A percentile compares a stretch with the other conserved stretches of the same genome.
phyloP scores from a whole-genome alignment of 2,797 vertebrate species.

The Crocidura indochinensis region DNA sequence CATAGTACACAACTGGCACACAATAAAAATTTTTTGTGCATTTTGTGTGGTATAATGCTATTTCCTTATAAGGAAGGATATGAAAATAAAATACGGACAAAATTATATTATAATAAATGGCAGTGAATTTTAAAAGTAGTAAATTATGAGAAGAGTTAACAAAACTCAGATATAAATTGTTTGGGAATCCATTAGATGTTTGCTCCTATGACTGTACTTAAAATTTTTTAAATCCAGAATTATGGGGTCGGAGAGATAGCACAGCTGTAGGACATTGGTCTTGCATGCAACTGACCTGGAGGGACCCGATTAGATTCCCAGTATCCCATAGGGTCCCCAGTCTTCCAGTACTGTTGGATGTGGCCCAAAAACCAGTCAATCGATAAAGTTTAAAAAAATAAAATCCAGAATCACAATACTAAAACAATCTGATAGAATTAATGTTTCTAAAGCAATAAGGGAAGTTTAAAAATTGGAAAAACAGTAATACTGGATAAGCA shows the following conservation, averaged over 20 bases:
- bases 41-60: constrained; percentile 34
- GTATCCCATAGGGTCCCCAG: too few species aligned
- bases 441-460: constrained; percentile 43
- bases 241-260: too few species aligned
- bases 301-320: too few species aligned
- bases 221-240: too few species aligned
- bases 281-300: too few species aligned
- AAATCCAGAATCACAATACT: constrained; percentile 39
- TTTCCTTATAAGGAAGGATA: constrained; percentile 34
- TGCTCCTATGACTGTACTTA: background rate
- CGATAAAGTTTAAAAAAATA: background rate
- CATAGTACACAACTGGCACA: constrained; percentile 15
- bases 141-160: constrained; percentile 47
- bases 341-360: too few species aligned
- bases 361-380: too few species aligned
- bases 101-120: constrained; percentile 37
- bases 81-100: constrained; percentile 55
- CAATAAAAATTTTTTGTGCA: constrained; percentile 32
- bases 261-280: too few species aligned
- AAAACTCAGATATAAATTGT: constrained; percentile 43
- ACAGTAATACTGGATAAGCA: background rate
- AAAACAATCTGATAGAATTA: constrained; percentile 7
- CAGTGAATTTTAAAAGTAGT: constrained; percentile 31
- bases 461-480: constrained; percentile 47
- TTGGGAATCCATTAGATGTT: background rate